phyloP scores from a whole-genome alignment of 2,888 invertebrate genomes.

The Rhagophthalmus giganteus region DNA sequence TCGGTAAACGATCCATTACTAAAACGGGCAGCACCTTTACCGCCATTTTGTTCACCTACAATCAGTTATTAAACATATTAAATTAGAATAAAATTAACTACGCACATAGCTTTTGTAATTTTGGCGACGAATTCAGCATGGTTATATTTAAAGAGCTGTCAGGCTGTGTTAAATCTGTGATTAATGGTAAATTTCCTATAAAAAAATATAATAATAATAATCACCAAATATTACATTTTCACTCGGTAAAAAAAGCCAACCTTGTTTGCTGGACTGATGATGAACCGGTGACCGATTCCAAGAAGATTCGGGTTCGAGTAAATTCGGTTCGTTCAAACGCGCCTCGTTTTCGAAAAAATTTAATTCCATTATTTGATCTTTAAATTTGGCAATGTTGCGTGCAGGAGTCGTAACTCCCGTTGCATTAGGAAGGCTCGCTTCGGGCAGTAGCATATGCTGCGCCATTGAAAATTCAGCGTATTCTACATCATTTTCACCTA shows the following conservation, averaged over 20 bases:
- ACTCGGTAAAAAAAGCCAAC: too few species aligned
- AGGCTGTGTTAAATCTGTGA: constrained; percentile 44
- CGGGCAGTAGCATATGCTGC: constrained; percentile 51
- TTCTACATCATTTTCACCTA: constrained; percentile 73
- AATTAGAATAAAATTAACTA: constrained; percentile 6
- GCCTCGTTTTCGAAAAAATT: constrained; percentile 60
- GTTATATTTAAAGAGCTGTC: constrained; percentile 40
- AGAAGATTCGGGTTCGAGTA: constrained; percentile 13
- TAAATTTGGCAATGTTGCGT: constrained; percentile 43
- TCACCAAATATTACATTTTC: not conserved
- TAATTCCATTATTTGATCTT: constrained; percentile 63
- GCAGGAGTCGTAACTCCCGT: constrained; percentile 34
- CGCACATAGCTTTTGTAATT: constrained; percentile 8
- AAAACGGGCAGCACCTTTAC: constrained; percentile 3
- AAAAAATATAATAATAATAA: not conserved
- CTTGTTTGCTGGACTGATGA: too few species aligned
- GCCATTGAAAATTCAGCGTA: constrained; percentile 62
- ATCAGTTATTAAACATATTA: not conserved
- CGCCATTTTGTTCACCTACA: not conserved
- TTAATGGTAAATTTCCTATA: constrained; percentile 33
- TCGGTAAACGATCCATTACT: constrained; percentile 18
- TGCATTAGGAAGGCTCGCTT: constrained; percentile 40
- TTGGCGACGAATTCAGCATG: constrained; percentile 20
- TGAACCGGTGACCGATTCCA: constrained; percentile 7
- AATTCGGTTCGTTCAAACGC: too few species aligned